These are phyloP conservation scores for Ennomos fuscantarius DNA, from an alignment of 2,888 invertebrate genomes.

Conservation along the genomic window DNA sequence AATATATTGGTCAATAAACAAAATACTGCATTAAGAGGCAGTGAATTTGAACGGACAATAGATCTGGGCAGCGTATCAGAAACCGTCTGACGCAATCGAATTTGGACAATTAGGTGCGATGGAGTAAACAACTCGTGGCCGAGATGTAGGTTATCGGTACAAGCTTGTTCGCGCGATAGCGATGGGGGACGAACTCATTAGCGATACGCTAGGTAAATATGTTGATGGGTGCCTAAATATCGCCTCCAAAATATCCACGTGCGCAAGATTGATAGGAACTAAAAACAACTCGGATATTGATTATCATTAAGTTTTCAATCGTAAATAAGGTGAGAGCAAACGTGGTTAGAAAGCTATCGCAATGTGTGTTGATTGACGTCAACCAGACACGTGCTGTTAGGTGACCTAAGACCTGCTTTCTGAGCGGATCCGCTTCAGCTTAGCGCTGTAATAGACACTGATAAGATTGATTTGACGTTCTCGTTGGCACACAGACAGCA, in stretches of 20 bases:
- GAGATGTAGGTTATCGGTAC: conserved; percentile 71
- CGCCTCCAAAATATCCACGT: conserved; percentile 33
- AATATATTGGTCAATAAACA: conserved; percentile 54
- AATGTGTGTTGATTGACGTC: conserved; percentile 64
- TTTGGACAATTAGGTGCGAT: conserved; percentile 65
- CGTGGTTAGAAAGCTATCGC: conserved; percentile 57
- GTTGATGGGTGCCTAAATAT: conserved; percentile 51
- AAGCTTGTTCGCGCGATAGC: conserved; percentile 46
- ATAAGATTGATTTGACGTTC: conserved; percentile 56
- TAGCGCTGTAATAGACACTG: conserved; percentile 45
- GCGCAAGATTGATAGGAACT: conserved; percentile 18
- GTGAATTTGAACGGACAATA: conserved; percentile 55
- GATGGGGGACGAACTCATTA: conserved; percentile 56
- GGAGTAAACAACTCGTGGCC: conserved; percentile 63
- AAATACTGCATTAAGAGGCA: conserved; percentile 47
- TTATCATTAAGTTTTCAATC: conserved; percentile 26
- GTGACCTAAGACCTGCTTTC: conserved; percentile 67
- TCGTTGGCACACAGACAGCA: conserved; percentile 41
- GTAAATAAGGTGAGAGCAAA: conserved; percentile 38
- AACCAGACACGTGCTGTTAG: conserved; percentile 62
- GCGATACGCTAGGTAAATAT: conserved; percentile 50
- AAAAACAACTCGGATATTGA: neutral
- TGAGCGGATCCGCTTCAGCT: conserved; percentile 53
- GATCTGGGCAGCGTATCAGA: conserved; percentile 49
- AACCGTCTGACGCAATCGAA: conserved; percentile 60